These are phyloP conservation scores for Poicephalus gulielmi DNA, from an alignment of 2,113 vertebrate genomes.

Conservation along the genomic window DNA sequence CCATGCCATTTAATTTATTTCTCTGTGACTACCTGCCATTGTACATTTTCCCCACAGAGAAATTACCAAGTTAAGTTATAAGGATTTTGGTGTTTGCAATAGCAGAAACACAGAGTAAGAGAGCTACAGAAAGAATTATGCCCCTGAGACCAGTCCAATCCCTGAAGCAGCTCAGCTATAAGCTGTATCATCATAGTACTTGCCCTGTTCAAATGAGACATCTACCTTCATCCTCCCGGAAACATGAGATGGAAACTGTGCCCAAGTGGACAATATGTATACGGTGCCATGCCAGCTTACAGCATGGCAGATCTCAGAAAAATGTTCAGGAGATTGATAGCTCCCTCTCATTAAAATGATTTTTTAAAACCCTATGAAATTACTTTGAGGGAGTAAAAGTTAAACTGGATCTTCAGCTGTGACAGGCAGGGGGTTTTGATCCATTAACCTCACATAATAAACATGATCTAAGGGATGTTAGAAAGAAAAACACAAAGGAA, in stretches of 20 bases:
- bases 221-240: background rate
- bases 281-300: background rate
- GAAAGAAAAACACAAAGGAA: background rate
- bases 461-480: background rate
- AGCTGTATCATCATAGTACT: background rate
- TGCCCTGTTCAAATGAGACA: background rate
- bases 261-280: accelerated
- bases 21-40: background rate
- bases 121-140: background rate
- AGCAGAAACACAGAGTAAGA: background rate
- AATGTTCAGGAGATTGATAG: background rate
- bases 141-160: background rate
- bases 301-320: background rate
- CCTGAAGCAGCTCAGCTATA: background rate
- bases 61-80: background rate
- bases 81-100: background rate
- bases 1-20: background rate
- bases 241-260: background rate
- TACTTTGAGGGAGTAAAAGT: background rate
- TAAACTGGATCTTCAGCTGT: background rate
- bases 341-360: background rate
- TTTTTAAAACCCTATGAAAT: background rate
- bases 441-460: background rate
- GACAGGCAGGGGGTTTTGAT: background rate
- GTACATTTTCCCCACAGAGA: background rate